Evolutionary conservation across 1,140 invertebrate species (phyloP), one percentile per base, ranked within the genome.

Genomic region (Sitophilus oryzae): DNA sequence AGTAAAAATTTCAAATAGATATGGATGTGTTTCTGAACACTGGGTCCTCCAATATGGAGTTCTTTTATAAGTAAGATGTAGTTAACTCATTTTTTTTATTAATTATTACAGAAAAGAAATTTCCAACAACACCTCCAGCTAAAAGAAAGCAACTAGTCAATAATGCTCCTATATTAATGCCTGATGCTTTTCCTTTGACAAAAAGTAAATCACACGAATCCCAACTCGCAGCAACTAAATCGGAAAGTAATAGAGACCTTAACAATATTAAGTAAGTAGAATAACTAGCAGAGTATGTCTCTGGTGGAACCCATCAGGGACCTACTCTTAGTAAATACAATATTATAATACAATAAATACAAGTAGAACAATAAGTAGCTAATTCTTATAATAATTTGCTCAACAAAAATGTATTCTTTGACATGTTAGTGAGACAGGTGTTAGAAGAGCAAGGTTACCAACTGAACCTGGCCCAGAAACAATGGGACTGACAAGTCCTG

Each of bases 141-240:
- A 77, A 77, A 52, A 84, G 82, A 62, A 88, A 85, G 68, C 81
- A 85, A 71, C 78, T 84, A 52, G 79, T 80, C 22, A 67, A 76
- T 43, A 73, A 77, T 59, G 66, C 67, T 57, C 70, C 73, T 34
- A 63, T 75, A 19, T 70, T 78, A 54, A 42, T 69, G 43, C 60
- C 70, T 6, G 70, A 70, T 50, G 61, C 60, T 11, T 72, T 66
- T 56, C 82, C 88, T 14, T 75, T 94, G 47, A 90, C 85, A 21
- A 93, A 93, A 74, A 94, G 91, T 48, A 89, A 90, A 66, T 94
- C 91, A 22, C 90, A 94, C 71, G 91, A 95, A 74, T 92, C 89
- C 8, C 91, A 94, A 70, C 76, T 94, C 18, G 85, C 76, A 0
- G 71, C 82, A 21, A 84, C 78, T 75, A 78, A 77, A 71, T 71